A percentile compares a stretch with the other conserved stretches of the same genome.
Conservation (phyloP, 2,113 vertebrate species). For the Silurus meridionalis region DNA sequence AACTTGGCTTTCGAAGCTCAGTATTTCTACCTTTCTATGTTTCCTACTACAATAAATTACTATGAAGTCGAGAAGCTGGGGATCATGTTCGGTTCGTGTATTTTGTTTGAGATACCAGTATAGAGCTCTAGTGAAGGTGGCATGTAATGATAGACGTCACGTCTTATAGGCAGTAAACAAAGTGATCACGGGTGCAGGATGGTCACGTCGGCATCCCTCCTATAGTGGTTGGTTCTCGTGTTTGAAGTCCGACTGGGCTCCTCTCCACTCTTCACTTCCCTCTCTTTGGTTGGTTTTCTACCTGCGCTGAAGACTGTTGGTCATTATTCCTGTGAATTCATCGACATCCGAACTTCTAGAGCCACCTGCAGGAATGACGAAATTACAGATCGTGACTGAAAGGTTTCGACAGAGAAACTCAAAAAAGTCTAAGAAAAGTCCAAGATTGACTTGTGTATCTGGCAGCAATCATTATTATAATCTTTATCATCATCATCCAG, state of each 20-base stretch:
- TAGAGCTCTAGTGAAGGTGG: not conserved
- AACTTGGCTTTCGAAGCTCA: not conserved
- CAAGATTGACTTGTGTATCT: not conserved
- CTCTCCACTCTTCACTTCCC: conserved; percentile 27
- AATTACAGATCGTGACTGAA: not conserved
- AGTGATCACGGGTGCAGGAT: not conserved
- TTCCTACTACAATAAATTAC: conserved; percentile 5
- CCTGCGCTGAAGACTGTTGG: conserved; percentile 81
- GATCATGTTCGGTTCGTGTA: not conserved
- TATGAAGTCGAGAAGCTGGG: not conserved
- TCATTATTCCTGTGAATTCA: conserved; percentile 80
- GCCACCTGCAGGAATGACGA: conserved; percentile 74
- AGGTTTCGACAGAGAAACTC: not conserved
- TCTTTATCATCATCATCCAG: not conserved
- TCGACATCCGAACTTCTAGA: conserved; percentile 83
- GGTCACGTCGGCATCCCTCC: conserved; percentile 32
- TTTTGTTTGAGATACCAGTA: not conserved
- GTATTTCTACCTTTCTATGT: not conserved
- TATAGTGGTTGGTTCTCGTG: conserved; percentile 72
- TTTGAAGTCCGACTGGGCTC: conserved; percentile 21
- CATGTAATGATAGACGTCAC: not conserved
- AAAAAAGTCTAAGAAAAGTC: not conserved
- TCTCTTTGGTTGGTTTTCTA: conserved; percentile 61
- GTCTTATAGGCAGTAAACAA: conserved; percentile 3
- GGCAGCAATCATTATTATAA: not conserved